Conservation (phyloP, 2,888 invertebrate species). For the Harpalus rufipes region DNA sequence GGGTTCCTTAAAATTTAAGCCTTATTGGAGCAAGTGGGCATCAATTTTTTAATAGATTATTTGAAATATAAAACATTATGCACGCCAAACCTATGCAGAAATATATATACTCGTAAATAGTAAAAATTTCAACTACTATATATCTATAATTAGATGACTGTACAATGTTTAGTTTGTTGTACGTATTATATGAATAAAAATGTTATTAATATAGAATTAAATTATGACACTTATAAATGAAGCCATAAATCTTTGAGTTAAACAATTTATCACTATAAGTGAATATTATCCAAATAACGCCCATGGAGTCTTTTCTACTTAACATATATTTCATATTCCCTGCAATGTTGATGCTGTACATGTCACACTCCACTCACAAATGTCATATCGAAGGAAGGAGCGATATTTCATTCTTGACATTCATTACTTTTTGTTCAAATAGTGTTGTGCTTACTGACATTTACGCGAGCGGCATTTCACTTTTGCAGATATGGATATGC, state of each 20-base stretch:
- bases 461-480: constrained; percentile 30
- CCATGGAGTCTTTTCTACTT: constrained; percentile 22
- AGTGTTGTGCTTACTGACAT: constrained; percentile 32
- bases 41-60: no score
- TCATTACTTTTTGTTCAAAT: constrained; percentile 42
- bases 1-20: no score
- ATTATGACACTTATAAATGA: constrained; percentile 1
- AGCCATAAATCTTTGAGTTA: constrained; percentile 9
- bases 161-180: not conserved
- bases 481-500: not conserved
- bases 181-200: not conserved
- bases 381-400: constrained; percentile 40
- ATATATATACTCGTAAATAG: no score
- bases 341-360: constrained; percentile 22
- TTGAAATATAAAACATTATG: no score
- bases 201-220: not conserved
- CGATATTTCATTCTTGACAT: constrained; percentile 44
- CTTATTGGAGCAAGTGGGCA: no score
- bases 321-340: constrained; percentile 37
- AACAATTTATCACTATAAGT: constrained; percentile 24
- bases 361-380: constrained; percentile 25
- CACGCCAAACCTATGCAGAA: no score
- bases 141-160: no score
- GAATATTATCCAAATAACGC: constrained; percentile 35
- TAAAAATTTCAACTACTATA: no score